Evolutionary conservation across 2,797 vertebrate genomes (phyloP).

Genomic region (Pseudopleuronectes americanus): DNA sequence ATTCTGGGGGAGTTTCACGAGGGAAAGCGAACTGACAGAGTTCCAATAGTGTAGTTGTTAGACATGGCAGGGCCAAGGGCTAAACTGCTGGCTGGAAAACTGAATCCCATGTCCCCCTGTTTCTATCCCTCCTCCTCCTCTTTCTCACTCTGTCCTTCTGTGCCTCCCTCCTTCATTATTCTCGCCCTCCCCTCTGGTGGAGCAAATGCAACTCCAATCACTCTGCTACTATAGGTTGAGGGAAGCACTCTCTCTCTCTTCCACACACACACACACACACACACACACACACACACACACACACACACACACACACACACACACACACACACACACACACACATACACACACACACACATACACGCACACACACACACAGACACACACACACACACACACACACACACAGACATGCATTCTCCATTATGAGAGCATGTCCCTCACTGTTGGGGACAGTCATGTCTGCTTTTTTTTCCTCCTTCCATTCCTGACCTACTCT

Average conservation of each 20-base stretch:
- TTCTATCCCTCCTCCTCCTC: conserved; percentile 39
- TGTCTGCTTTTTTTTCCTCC: conserved; percentile 49
- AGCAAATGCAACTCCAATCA: conserved; percentile 64
- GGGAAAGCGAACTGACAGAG: conserved; percentile 64
- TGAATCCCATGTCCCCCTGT: conserved; percentile 51
- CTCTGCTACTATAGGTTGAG: conserved; percentile 60
- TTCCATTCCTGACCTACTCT: conserved; percentile 17
- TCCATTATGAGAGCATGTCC: conserved; percentile 56
- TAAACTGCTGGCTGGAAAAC: conserved; percentile 68
- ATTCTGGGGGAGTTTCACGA: conserved; percentile 47
- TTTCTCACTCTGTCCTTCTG: conserved; percentile 58
- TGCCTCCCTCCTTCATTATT: conserved; percentile 62
- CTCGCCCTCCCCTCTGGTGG: conserved; percentile 65
- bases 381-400: conserved; percentile 6
- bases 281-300: conserved; percentile 2
- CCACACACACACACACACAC: conserved; percentile 21
- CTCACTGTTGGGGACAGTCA: conserved; percentile 52
- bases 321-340: conserved; percentile 26
- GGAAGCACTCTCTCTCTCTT: conserved; percentile 30
- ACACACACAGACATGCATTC: conserved; percentile 21
- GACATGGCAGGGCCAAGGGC: conserved; percentile 64
- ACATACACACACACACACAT: conserved; percentile 1
- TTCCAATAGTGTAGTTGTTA: conserved; percentile 68
- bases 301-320: conserved; percentile 2
- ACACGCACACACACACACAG: conserved; percentile 18